These are phyloP conservation scores for Kryptopterus vitreolus DNA, from an alignment of 2,797 vertebrate species.

Conservation along the genomic window DNA sequence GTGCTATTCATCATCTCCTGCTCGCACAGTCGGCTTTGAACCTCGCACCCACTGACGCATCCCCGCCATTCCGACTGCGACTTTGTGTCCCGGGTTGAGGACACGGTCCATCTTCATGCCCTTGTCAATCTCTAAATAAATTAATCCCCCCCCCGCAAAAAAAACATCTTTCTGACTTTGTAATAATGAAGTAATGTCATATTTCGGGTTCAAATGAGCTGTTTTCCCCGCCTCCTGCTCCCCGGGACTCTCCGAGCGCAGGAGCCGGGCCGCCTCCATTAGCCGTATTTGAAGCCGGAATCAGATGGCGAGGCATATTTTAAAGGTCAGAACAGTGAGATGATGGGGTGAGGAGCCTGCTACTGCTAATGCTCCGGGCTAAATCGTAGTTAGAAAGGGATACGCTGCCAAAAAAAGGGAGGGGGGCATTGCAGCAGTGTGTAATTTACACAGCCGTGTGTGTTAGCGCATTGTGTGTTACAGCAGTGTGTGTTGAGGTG, in stretches of 20 bases:
- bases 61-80: slow-evolving; percentile 36
- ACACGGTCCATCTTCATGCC: background rate
- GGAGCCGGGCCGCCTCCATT: slow-evolving; percentile 34
- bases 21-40: slow-evolving; percentile 57
- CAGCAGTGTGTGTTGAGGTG: no score
- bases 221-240: background rate
- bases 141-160: no score
- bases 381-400: slow-evolving; percentile 42
- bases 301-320: slow-evolving; percentile 70
- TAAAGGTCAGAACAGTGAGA: slow-evolving; percentile 69
- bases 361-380: slow-evolving; percentile 40
- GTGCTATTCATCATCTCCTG: slow-evolving; percentile 70
- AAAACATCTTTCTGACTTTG: background rate
- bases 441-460: no score
- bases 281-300: slow-evolving; percentile 58
- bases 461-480: no score
- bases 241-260: background rate
- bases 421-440: slow-evolving; percentile 24
- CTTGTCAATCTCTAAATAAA: background rate
- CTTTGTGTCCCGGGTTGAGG: background rate
- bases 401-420: slow-evolving; percentile 29
- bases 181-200: slow-evolving; percentile 5
- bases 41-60: slow-evolving; percentile 49
- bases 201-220: slow-evolving; percentile 33
- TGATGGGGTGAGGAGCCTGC: slow-evolving; percentile 56